Evolutionary conservation across 1,140 invertebrate genomes (phyloP), one percentile per base, ranked within the genome.

Genomic region (Drosophila paulistorum): DNA sequence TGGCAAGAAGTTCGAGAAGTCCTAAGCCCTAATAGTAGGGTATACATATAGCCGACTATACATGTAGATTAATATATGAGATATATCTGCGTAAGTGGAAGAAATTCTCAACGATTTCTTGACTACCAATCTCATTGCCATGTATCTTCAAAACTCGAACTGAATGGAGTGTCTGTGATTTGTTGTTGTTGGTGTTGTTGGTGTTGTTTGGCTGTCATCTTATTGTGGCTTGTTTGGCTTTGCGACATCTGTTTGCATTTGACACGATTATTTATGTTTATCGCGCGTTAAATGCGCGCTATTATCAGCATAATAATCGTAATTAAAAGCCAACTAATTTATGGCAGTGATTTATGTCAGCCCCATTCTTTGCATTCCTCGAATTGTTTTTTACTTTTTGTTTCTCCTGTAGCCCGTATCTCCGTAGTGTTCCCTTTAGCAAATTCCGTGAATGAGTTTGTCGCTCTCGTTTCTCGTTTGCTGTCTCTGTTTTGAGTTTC

Each of bases 261-360:
- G 90, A 91, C 85, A 87, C 83, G 85, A 91, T 91, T 90, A 91
- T 91, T 91, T 91, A 91, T 91, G 90, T 91, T 90, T 91, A 91
- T 91, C 85, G 79, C 85, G 85, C 90, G 90, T 90, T 91, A 86
- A 91, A 91, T 90, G 68, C 74, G 75, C 90, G 78, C 90, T 90
- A 91, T 91, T 91, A 91, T 90, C 85, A 90, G 63, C 75, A 83
- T 91, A 91, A 91, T 91, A 91, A 91, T 90, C 90, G 84, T 91
- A 91, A 91, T 91, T 91, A 91, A 91, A 91, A 90, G 84, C 83
- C 81, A 91, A 90, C 84, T 91, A 86, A 90, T 91, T 91, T 90
- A 91, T 91, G 73, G 80, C 82, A 79, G 70, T 91, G 90, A 91
- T 91, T 91, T 91, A 91, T 91, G 79, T 58, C n/a, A 20, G 2